Base-by-base conservation (phyloP, 2,113 vertebrate genomes). In the Poeciliopsis retropinna region DNA sequence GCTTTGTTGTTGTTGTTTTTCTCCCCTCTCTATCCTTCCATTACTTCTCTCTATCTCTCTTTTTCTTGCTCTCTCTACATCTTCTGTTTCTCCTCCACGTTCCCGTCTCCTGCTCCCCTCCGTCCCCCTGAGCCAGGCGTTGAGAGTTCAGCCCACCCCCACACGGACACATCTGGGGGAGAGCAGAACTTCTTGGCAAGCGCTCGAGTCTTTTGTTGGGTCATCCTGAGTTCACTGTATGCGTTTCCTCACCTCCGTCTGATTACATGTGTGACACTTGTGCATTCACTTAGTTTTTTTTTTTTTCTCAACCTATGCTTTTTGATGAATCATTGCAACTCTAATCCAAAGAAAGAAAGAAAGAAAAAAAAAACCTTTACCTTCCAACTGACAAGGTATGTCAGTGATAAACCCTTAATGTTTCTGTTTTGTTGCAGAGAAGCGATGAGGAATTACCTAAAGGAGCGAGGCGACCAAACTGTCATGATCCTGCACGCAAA, bases 391-490 rank as follows among this genome's bases (percentile, higher is more conserved):
- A 72, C 25, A 31, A 54, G 37, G 47, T 13, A 61, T 34, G n/a
- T 51, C 14, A 4, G 10, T 15, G 17, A 34, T 60, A 71, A 63
- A 3, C 77, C 28, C 63, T 3, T 70, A 1, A 41, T 5, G 29
- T 10, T 25, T 12, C 10, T 57, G 2, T 70, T 67, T 11, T 29
- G 4, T 44, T 67, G n/a, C 44, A 99, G 98, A 94, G 98, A 99
- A 97, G 98, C 98, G 71, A 99, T 99, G 98, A 92, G 98, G 85
- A 99, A 99, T 94, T 99, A 99, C 92, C 94, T 99, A 85, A 99
- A 99, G 92, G 98, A 99, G 90, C 93, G 97, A 92, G 98, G 98
- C n/a, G 98, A 99, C 96, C 98, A 99, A 93, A 99, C 98, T 31
- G 98, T 99, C 76, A 96, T 99, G 91, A 99, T 99, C 92, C 97